Evolutionary conservation across 2,797 vertebrate species (phyloP).

Genomic region (Cynodonichthys magdalenae): DNA sequence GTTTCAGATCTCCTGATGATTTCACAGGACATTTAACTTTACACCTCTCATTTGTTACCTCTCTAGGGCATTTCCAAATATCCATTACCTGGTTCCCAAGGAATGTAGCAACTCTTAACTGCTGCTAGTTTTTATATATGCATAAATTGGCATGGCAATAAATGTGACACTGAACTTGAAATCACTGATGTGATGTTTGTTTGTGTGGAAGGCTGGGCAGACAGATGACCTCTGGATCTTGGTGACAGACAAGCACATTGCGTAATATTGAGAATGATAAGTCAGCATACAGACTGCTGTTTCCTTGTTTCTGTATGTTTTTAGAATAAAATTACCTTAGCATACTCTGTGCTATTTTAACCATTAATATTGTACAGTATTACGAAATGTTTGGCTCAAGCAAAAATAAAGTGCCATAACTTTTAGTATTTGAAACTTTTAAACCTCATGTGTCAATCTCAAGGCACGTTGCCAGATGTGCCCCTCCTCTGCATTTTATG

Average conservation of each 20-base stretch:
- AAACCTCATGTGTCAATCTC: too few species aligned
- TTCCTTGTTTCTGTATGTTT: too few species aligned
- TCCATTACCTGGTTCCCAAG: conserved; percentile 79
- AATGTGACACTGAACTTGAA: conserved; percentile 62
- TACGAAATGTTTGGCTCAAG: too few species aligned
- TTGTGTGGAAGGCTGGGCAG: conserved; percentile 32
- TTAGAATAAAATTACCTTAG: too few species aligned
- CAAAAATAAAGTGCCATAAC: too few species aligned
- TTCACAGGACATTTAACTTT: conserved; percentile 89
- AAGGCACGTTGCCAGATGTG: too few species aligned
- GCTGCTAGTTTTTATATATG: conserved; percentile 76
- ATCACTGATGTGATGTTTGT: conserved; percentile 49
- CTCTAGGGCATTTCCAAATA: conserved; percentile 79
- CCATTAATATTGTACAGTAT: too few species aligned
- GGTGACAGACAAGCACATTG: conserved; percentile 2
- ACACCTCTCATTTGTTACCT: conserved; percentile 84
- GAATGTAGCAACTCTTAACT: conserved; percentile 80
- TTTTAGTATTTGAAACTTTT: too few species aligned
- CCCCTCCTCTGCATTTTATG: too few species aligned
- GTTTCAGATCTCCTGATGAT: conserved; percentile 77
- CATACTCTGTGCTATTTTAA: too few species aligned
- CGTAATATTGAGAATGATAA: conserved; percentile 6
- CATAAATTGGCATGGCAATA: conserved; percentile 72
- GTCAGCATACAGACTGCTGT: too few species aligned
- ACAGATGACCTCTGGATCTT: conserved; percentile 52